Base-by-base conservation (phyloP, 2,797 vertebrate species). In the Hirundo rustica region DNA sequence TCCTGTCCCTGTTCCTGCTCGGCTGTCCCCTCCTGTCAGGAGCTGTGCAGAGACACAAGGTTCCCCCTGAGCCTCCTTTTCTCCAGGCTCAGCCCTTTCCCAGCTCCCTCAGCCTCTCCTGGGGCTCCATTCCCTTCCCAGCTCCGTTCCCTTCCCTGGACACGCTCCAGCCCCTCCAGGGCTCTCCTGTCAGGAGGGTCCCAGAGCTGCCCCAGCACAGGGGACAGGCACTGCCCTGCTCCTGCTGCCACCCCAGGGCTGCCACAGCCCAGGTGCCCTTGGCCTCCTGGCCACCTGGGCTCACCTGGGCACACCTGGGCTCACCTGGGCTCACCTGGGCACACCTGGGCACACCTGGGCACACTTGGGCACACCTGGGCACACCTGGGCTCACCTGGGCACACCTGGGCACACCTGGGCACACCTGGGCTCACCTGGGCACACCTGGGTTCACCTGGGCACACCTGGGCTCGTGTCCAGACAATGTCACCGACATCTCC, bases 401-500 rank as follows among this genome's bases (percentile, higher is more conserved):
- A 40, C 40, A 40, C 40, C 11, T 40, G 40, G 40, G 40, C 40
- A 40, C 40, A 40, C 5, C 40, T 40, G 40, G 40, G 40, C 40
- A 11, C 54, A 3, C 30, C 44, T 45, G 44, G 19, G 44, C 80
- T 55, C 58, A 2, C 25, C 58, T n/a, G 42, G 30, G 21, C 21
- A 11, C 11, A 40, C 40, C 40, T 40, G 40, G 40, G 40, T 40
- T 11, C 40, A 40, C 11, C 40, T 40, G 40, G 40, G 10, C 40
- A 42, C 40, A 2, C 30, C 58, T n/a, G 42, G 30, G 21, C 21
- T 75, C 5, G 0, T 36, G 36, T 51, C 26, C 36, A 27, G 29
- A 1, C 1, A 0, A 18, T 54, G n/a, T 0, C 40, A 27, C 16
- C 18, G 4, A 42, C 19, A 23, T 10, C n/a, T 1, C 15, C 54